Conservation (phyloP, 2,113 vertebrate species). For the Ornithorhynchus anatinus region DNA sequence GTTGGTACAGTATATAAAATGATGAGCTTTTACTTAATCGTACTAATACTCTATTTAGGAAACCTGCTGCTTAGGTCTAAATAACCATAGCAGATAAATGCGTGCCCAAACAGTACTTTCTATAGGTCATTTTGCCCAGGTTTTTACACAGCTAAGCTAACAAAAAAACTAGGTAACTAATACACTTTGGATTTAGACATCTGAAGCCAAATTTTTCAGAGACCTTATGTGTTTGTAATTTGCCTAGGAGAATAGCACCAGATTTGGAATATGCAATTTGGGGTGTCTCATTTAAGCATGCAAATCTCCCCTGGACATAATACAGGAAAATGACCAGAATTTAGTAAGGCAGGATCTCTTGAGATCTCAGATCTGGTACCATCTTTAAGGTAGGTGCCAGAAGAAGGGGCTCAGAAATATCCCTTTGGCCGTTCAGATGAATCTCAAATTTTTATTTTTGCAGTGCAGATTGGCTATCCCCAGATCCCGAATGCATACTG, state of each 20-base stretch:
- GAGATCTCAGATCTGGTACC: too few relatives aligned
- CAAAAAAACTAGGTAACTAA: background rate
- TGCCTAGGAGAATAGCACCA: background rate
- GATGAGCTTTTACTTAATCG: constrained; percentile 3
- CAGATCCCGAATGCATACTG: too few relatives aligned
- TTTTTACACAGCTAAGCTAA: background rate
- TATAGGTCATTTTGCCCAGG: background rate
- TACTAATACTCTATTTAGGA: background rate
- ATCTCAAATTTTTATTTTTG: too few relatives aligned
- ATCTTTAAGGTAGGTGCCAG: background rate
- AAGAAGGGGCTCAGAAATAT: background rate
- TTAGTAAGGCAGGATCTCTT: too few relatives aligned
- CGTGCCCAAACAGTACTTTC: background rate
- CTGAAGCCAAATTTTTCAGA: background rate
- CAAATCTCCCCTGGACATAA: background rate
- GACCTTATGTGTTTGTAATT: background rate
- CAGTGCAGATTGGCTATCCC: too few relatives aligned
- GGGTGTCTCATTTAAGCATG: background rate
- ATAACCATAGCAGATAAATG: background rate
- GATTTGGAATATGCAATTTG: background rate
- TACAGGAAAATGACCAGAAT: background rate
- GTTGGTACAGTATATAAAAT: background rate
- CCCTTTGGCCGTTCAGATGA: too few relatives aligned
- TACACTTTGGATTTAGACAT: background rate
- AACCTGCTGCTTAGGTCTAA: background rate